phyloP scores from a whole-genome alignment of 2,113 vertebrate species.

The Austrofundulus limnaeus region DNA sequence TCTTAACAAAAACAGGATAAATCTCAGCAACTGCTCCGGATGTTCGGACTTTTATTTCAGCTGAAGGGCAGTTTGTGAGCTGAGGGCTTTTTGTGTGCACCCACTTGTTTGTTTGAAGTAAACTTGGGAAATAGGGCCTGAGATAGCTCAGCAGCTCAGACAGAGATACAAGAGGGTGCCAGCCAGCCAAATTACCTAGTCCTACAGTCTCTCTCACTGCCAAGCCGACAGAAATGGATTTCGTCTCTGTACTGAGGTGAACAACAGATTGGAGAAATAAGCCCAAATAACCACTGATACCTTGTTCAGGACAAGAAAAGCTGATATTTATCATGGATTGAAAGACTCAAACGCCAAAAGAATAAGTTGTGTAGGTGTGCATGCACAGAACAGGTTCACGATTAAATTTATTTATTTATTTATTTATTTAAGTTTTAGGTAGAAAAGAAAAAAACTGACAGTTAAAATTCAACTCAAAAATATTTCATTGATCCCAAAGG shows the following conservation, averaged over 20 bases:
- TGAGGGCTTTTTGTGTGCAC: conserved; percentile 13
- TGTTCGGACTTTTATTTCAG: conserved; percentile 27
- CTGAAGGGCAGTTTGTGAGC: conserved; percentile 29
- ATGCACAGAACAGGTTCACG: not conserved
- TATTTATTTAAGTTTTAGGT: not conserved
- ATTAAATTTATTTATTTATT: not conserved
- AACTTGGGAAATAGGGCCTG: conserved; percentile 49
- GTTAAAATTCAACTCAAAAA: too few relatives aligned
- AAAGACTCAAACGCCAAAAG: conserved; percentile 20
- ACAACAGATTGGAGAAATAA: conserved; percentile 68
- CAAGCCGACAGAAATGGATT: conserved; percentile 66
- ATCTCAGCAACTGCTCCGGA: conserved; percentile 15
- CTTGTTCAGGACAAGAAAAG: conserved; percentile 48
- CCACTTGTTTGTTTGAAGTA: conserved; percentile 60
- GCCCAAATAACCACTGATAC: conserved; percentile 63
- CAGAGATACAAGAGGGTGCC: conserved; percentile 48
- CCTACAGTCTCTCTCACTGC: conserved; percentile 50
- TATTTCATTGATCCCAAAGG: too few relatives aligned
- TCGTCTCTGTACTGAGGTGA: conserved; percentile 59
- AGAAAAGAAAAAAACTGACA: not conserved
- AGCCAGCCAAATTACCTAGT: conserved; percentile 64
- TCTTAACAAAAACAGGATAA: conserved; percentile 40
- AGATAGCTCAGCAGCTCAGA: conserved; percentile 48
- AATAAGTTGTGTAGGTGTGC: not conserved
- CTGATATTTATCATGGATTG: conserved; percentile 61